phyloP scores from a whole-genome alignment of 2,888 invertebrate species.

The Rhagonycha lutea region DNA sequence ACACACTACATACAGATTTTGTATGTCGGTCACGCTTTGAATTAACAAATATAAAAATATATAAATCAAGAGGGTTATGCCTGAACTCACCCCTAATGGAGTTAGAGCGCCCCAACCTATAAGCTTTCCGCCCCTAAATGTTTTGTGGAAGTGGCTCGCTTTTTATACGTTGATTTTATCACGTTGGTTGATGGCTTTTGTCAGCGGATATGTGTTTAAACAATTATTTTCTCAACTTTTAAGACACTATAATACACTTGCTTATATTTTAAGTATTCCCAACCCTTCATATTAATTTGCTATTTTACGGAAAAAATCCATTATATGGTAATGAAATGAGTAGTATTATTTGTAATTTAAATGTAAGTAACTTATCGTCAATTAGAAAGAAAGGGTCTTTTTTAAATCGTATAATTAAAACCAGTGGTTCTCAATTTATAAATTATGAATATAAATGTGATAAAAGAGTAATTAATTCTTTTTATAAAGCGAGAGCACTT shows the following conservation, averaged over 20 bases:
- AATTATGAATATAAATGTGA: neutral
- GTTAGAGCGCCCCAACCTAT: slow-evolving; percentile 33
- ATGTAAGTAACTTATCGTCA: neutral
- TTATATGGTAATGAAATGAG: neutral
- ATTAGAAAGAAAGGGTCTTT: neutral
- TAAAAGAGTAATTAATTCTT: neutral
- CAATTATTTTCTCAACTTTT: slow-evolving; percentile 26
- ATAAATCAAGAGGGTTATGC: slow-evolving; percentile 39
- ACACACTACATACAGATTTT: slow-evolving; percentile 25
- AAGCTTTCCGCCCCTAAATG: slow-evolving; percentile 36
- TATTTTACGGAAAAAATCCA: neutral
- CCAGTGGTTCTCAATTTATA: neutral
- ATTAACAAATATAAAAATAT: slow-evolving; percentile 40
- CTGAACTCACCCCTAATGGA: slow-evolving; percentile 36
- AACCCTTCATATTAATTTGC: neutral
- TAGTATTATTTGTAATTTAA: neutral
- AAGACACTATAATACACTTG: neutral
- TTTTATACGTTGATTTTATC: slow-evolving; percentile 34
- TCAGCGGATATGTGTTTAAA: slow-evolving; percentile 32
- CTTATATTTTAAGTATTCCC: neutral
- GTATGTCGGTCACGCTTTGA: slow-evolving; percentile 36
- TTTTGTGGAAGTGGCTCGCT: slow-evolving; percentile 32
- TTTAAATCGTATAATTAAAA: neutral
- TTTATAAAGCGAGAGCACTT: neutral
- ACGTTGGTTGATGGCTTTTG: slow-evolving; percentile 33